Conservation (phyloP, 2,888 invertebrate species). For the Hipparchia semele region DNA sequence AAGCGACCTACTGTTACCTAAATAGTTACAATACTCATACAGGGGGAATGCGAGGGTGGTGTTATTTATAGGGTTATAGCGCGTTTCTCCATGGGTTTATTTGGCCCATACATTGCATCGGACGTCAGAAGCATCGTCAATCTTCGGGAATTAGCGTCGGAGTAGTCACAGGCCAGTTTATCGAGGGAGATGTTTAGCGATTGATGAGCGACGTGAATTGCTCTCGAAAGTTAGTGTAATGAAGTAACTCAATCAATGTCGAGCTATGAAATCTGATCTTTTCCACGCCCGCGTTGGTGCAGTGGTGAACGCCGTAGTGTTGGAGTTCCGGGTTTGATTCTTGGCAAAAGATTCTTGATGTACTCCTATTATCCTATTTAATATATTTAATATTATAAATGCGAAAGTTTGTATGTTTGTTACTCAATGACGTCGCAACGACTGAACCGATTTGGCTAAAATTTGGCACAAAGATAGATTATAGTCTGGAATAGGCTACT, state of each 20-base stretch:
- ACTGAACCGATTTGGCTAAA: too few relatives aligned
- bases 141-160: slow-evolving; percentile 10
- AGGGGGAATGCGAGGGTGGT: slow-evolving; percentile 59
- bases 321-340: background rate
- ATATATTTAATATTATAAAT: too few relatives aligned
- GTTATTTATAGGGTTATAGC: slow-evolving; percentile 53
- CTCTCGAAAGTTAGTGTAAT: background rate
- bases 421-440: too few relatives aligned
- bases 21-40: slow-evolving; percentile 45
- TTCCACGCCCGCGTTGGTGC: too few relatives aligned
- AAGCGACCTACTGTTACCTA: background rate
- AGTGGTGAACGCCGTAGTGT: too few relatives aligned
- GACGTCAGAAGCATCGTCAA: slow-evolving; percentile 16
- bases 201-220: slow-evolving; percentile 2
- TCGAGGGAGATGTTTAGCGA: background rate
- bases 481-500: too few relatives aligned
- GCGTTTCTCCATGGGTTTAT: slow-evolving; percentile 39
- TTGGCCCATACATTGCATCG: slow-evolving; percentile 19
- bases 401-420: too few relatives aligned
- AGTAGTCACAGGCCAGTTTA: background rate
- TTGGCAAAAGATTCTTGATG: too few relatives aligned
- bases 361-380: too few relatives aligned
- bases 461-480: too few relatives aligned
- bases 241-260: background rate
- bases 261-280: background rate